Conservation (phyloP, 2,113 vertebrate species). For the Haliaeetus leucogaster region DNA sequence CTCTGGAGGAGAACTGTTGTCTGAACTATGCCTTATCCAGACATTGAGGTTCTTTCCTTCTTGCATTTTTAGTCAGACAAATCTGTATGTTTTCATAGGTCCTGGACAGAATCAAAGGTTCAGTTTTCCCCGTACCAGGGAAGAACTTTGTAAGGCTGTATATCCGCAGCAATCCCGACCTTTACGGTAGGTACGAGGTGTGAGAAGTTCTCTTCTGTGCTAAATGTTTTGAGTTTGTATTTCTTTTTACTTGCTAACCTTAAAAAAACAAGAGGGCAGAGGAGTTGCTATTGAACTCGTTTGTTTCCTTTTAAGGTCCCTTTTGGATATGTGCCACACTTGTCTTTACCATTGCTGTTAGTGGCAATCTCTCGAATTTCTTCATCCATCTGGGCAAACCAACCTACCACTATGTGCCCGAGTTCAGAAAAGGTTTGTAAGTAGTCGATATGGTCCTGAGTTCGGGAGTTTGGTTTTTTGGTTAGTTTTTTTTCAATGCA, state of each 20-base stretch:
- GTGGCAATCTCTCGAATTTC: constrained; percentile 94
- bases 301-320: constrained; percentile 79
- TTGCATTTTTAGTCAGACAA: neutral
- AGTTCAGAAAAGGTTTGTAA: constrained; percentile 91
- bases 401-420: constrained; percentile 85
- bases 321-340: constrained; percentile 98
- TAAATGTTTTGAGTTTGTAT: neutral
- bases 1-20: neutral
- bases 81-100: constrained; percentile 74
- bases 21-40: neutral
- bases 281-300: neutral
- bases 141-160: constrained; percentile 92
- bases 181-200: constrained; percentile 82
- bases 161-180: constrained; percentile 91
- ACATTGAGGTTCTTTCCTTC: neutral
- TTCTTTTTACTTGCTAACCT: neutral
- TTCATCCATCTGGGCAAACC: constrained; percentile 79
- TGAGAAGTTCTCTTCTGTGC: neutral
- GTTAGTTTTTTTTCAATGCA: too few relatives aligned
- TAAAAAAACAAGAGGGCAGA: neutral
- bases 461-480: neutral
- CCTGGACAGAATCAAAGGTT: constrained; percentile 91
- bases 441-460: neutral
- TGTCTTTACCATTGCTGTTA: constrained; percentile 92
- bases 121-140: constrained; percentile 88